Evolutionary conservation across 2,888 invertebrate species (phyloP).

Genomic region (Syrista parreyssii): DNA sequence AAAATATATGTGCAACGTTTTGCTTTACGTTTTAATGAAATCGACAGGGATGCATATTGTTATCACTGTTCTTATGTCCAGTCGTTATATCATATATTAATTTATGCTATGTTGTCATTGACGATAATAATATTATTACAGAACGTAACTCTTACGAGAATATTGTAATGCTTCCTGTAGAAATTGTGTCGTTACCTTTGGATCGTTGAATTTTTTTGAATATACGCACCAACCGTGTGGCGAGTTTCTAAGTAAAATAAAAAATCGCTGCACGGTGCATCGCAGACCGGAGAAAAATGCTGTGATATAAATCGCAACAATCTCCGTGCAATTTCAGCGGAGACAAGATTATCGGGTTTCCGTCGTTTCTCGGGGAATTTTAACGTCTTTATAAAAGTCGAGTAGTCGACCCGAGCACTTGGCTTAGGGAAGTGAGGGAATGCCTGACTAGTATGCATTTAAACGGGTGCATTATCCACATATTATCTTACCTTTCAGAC

Average conservation of each 20-base stretch:
- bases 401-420: slow-evolving; percentile 21
- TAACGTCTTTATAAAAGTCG: slow-evolving; percentile 46
- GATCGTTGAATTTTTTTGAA: background rate
- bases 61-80: no score
- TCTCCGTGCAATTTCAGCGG: slow-evolving; percentile 39
- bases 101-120: no score
- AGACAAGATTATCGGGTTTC: slow-evolving; percentile 41
- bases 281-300: background rate
- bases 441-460: slow-evolving; percentile 61
- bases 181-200: background rate
- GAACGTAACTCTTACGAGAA: no score
- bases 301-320: slow-evolving; percentile 2
- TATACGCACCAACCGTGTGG: background rate
- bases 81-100: no score
- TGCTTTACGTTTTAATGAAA: no score
- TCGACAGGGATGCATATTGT: no score
- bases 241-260: background rate
- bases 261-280: background rate
- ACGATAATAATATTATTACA: no score
- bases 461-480: slow-evolving; percentile 54
- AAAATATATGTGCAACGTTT: no score
- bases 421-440: slow-evolving; percentile 48
- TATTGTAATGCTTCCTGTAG: no score
- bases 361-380: slow-evolving; percentile 41
- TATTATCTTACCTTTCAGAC: slow-evolving; percentile 24